phyloP scores from a whole-genome alignment of 2,888 invertebrate genomes.

The Drosophila limbata region DNA sequence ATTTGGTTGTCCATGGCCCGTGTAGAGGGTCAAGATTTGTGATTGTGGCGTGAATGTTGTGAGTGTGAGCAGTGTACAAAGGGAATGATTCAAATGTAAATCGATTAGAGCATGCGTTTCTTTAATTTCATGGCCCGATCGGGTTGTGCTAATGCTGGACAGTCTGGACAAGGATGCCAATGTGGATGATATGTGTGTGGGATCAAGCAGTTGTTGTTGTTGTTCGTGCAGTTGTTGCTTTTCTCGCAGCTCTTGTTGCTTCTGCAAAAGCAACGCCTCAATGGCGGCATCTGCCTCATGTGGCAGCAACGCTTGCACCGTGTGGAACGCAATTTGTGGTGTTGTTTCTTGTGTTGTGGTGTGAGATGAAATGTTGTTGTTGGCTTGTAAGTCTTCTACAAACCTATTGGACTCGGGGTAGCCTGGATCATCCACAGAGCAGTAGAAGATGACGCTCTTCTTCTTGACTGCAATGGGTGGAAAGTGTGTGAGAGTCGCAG shows the following conservation, averaged over 20 bases:
- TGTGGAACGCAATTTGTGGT: constrained; percentile 74
- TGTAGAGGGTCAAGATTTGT: constrained; percentile 83
- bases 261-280: constrained; percentile 78
- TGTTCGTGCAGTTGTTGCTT: constrained; percentile 19
- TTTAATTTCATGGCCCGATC: constrained; percentile 71
- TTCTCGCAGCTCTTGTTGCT: constrained; percentile 58
- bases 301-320: constrained; percentile 78
- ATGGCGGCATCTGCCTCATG: constrained; percentile 81
- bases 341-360: constrained; percentile 29
- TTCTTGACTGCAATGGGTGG: constrained; percentile 93
- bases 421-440: constrained; percentile 93
- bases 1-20: constrained; percentile 51
- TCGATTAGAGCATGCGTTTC: constrained; percentile 84
- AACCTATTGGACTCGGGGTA: constrained; percentile 88
- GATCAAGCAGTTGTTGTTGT: constrained; percentile 31
- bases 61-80: constrained; percentile 83
- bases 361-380: constrained; percentile 33
- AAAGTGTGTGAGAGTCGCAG: constrained; percentile 91
- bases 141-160: constrained; percentile 48
- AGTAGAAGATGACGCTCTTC: constrained; percentile 92
- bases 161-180: constrained; percentile 49
- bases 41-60: constrained; percentile 82
- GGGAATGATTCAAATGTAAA: constrained; percentile 81
- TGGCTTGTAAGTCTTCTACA: constrained; percentile 71
- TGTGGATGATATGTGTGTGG: constrained; percentile 52